Base-by-base conservation (phyloP, 2,113 vertebrate species). In the Amia ocellicauda region DNA sequence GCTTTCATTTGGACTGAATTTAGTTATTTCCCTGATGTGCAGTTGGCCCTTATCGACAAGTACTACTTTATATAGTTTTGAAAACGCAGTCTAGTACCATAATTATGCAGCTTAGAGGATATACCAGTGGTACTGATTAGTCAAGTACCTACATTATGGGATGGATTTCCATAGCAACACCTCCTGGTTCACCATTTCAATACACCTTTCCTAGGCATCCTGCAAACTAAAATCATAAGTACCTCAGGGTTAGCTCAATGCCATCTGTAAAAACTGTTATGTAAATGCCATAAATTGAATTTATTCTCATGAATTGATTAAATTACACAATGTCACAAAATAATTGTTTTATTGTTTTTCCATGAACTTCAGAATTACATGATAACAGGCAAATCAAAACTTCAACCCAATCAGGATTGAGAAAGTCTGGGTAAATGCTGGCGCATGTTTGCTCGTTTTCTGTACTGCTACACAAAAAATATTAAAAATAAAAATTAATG, bases 131-230 rank as follows among this genome's bases (percentile, higher is more conserved):
- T 22, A 23, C 36, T 41, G 17, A 17, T 23, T 20, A 41, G 31
- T 58, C 24, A 58, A 58, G 56, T 41, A 27, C 36, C 9, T 42
- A 31, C 56, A 41, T 58, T 58, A n/a, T 58, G 29, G 56, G 31
- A 58, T 23, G 10, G 13, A 58, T 58, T 58, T 22, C 56, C 36
- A 58, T 58, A 22, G 56, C 56, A 58, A 58, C 36, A 13, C n/a
- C 53, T 23, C 10, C 20, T 11, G 31, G 29, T 58, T 40, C 31
- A 40, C 56, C 56, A 40, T 41, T 3, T 58, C 20, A 24, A 19
- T 31, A 41, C 56, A 58, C 56, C 56, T 58, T 41, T 58, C 31
- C 29, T 42, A 40, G 20, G 2, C 11, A 20, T 41, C 11, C 13
- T 20, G 19, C 5, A 58, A 58, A 3, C 56, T 40, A 42, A 58